phyloP scores from a whole-genome alignment of 2,113 vertebrate species.

The Paratilapia polleni region DNA sequence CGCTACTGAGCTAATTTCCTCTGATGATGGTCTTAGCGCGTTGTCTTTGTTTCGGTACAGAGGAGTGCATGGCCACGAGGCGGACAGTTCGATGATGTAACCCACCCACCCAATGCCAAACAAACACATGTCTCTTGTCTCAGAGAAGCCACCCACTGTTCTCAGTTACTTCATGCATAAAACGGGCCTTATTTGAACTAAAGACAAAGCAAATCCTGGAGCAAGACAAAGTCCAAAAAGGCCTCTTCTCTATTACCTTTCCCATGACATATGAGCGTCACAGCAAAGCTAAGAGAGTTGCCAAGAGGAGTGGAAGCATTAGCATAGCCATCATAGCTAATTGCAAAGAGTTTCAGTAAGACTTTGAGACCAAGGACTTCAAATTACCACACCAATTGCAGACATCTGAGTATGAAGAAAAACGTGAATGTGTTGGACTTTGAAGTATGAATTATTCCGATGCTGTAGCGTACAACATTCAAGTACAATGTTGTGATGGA shows the following conservation, averaged over 20 bases:
- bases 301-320: conserved; percentile 49
- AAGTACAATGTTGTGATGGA: conserved; percentile 36
- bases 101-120: conserved; percentile 74
- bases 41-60: conserved; percentile 72
- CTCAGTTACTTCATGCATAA: conserved; percentile 46
- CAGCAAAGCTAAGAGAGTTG: conserved; percentile 26
- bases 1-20: conserved; percentile 78
- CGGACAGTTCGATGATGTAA: conserved; percentile 76
- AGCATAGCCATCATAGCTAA: conserved; percentile 50
- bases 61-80: conserved; percentile 72
- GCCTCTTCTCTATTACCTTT: conserved; percentile 35
- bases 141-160: conserved; percentile 65
- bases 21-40: conserved; percentile 78
- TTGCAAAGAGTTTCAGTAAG: conserved; percentile 18
- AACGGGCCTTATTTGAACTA: conserved; percentile 51
- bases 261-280: conserved; percentile 31
- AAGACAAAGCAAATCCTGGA: conserved; percentile 51
- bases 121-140: conserved; percentile 77
- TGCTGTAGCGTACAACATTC: neutral
- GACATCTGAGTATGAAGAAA: neutral
- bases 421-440: conserved; percentile 26
- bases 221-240: conserved; percentile 39
- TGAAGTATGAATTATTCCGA: conserved; percentile 34
- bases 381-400: conserved; percentile 26
- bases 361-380: conserved; percentile 17